Evolutionary conservation across 1,140 invertebrate genomes (phyloP), one percentile per base, ranked within the genome.

Genomic region (Probaryconus sp.): DNA sequence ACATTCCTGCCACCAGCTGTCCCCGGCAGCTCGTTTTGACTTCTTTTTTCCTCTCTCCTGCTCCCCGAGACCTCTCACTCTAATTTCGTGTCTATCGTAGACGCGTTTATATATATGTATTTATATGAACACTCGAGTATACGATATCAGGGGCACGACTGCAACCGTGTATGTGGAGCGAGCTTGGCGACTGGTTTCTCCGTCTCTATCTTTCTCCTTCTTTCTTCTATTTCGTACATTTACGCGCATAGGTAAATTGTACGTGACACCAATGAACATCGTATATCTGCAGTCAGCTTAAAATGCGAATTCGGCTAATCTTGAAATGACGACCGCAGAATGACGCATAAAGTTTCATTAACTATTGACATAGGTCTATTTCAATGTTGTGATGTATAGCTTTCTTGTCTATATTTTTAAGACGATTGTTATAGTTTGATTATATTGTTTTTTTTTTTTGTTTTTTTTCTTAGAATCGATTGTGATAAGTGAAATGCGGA

Each of bases 1-100:
- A 85, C 85, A 86, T 87, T 86, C 83, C 83, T 80, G 58, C 37
- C 75, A 77, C 77, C 81, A 82, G 82, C 82, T 83, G 82, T 81
- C 79, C 80, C 81, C 81, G 70, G 58, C 50, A 73, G 79, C 81
- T 76, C 76, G 76, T 80, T 80, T 78, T 76, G 73, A 63, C 65
- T 70, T 72, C 51, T 72, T 76, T 76, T 67, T 68, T 78, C 9
- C 28, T 48, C 53, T 42, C 53, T 35, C 45, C 45, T 18, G 7
- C 43, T 35, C 50, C 1, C 7, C n/a, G n/a, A n/a, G n/a, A 5
- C 2, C 14, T 48, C 14, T 40, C 45, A 28, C 53, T 58, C 65
- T 20, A 28, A 50, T 73, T 70, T 70, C 65, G 51, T 61, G 70
- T 63, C 60, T 67, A 69, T 53, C 58, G 58, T 69, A 58, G 71